Evolutionary conservation across 2,797 vertebrate genomes (phyloP).

Genomic region (Sternotherus odoratus): DNA sequence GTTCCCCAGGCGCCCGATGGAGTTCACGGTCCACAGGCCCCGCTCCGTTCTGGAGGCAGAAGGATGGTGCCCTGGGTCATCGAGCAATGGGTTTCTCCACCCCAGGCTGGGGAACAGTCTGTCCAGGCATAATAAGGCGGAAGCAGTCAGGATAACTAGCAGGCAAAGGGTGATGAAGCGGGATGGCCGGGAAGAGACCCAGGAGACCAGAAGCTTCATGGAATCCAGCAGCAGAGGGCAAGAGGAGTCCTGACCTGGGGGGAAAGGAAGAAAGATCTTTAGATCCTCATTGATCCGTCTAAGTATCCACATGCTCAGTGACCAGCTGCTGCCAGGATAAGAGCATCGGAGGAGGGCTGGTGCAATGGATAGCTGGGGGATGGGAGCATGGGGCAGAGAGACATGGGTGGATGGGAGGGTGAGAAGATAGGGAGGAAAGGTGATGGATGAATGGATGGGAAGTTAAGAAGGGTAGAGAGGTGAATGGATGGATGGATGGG

Average conservation of each 20-base stretch:
- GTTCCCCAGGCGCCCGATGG: slow-evolving; percentile 62
- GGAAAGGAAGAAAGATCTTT: neutral
- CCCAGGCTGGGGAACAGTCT: neutral
- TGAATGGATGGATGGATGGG: too few relatives aligned
- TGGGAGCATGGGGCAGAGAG: too few relatives aligned
- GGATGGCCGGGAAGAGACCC: neutral
- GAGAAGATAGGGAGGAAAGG: too few relatives aligned
- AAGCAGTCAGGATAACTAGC: neutral
- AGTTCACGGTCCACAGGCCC: slow-evolving; percentile 66
- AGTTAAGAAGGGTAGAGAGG: too few relatives aligned
- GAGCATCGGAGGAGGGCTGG: neutral
- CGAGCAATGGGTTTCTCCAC: neutral
- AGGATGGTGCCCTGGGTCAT: neutral
- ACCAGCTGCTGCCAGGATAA: too few relatives aligned
- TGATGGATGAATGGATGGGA: too few relatives aligned
- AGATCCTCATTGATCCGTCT: neutral
- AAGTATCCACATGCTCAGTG: neutral
- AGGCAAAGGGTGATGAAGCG: neutral
- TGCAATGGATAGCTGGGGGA: too few relatives aligned
- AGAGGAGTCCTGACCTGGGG: neutral
- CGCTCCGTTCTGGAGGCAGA: fast-evolving
- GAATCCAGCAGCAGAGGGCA: neutral
- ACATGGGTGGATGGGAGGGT: too few relatives aligned
- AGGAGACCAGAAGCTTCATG: neutral
- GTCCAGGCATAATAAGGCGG: neutral